Conservation (phyloP, 2,797 vertebrate genomes). For the Strix occidentalis region DNA sequence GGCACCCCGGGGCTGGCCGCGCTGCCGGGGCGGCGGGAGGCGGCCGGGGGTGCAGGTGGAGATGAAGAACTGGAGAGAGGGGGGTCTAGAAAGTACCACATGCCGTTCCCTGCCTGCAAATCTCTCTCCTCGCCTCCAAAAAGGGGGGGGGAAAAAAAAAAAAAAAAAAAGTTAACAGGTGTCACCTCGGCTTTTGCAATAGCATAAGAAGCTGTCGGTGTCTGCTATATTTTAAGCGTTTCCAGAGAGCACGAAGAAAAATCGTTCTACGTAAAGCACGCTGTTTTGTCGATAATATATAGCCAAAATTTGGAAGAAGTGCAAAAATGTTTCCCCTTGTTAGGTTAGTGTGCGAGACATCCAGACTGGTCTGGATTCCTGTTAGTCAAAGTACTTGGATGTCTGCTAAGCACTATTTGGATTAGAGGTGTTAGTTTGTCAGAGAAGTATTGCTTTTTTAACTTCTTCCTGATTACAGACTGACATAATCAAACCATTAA, state of each 20-base stretch:
- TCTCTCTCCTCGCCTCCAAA: not conserved
- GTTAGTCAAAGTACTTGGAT: not conserved
- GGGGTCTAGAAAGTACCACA: not conserved
- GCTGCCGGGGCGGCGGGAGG: not conserved
- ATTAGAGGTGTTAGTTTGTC: conserved; percentile 21
- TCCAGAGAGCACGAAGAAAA: not conserved
- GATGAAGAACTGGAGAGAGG: not conserved
- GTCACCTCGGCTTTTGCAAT: conserved; percentile 29
- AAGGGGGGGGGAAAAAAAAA: not conserved
- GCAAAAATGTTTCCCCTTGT: not conserved
- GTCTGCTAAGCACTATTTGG: not conserved
- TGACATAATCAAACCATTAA: conserved; percentile 10
- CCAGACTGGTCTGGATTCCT: not conserved
- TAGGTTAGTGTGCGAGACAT: not conserved
- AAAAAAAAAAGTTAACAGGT: conserved; percentile 67
- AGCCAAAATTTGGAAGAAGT: not conserved
- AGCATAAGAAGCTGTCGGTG: not conserved
- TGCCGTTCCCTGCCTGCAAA: not conserved
- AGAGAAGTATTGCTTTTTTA: conserved; percentile 1
- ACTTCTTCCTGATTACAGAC: conserved; percentile 26
- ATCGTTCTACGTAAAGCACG: not conserved
- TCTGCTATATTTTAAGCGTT: not conserved
- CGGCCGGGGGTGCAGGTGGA: not conserved
- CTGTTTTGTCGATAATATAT: not conserved
- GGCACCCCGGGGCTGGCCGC: not conserved